Base-by-base conservation (phyloP, 1,140 invertebrate genomes). In the Lucilia cuprina region DNA sequence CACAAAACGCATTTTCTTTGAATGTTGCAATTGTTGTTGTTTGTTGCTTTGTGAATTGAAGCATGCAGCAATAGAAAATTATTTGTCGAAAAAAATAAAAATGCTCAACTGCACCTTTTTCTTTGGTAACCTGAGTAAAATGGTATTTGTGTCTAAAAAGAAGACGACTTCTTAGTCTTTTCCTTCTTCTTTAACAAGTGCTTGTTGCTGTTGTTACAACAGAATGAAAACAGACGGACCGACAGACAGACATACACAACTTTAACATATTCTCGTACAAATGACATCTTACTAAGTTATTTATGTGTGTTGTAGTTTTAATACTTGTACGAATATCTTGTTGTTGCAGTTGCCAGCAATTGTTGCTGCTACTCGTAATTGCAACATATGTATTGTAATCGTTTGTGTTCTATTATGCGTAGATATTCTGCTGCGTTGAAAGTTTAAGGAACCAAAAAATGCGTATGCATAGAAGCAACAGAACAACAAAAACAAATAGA, bases 71-170 rank as follows among this genome's bases (percentile, higher is more conserved):
- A 70, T 10, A 70, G n/a, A 12, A 70, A 21, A 25, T 70, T 70
- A 19, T 19, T 25, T 70, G 25, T 70, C 25, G 0, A 12, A 70
- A 70, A n/a, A 70, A 12, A 70, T 25, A n/a, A 70, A 70, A 70
- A 70, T 70, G 5, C 65, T 70, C 65, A 70, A 70, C 65, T 70
- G 65, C 65, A 70, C 65, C 65, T 70, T 70, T 70, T 70, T 70
- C 65, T 70, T 70, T 70, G 65, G 65, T 70, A 70, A 70, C 65
- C 65, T 25, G n/a, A 70, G 65, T n/a, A 70, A 55, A 55, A 10
- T 25, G 19, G 7, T 70, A 17, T 60, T 7, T 60, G 55, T 60
- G 55, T n/a, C 55, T n/a, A 2, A 1, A 30, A 30, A 30, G 3
- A 30, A 30, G 3, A 17, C n/a, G 55, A 14, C 55, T 60, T 41